A percentile compares a stretch with the other conserved stretches of the same genome.
These are phyloP conservation scores for Drosophila formosana DNA, from an alignment of 2,888 invertebrate species.

Conservation along the genomic window DNA sequence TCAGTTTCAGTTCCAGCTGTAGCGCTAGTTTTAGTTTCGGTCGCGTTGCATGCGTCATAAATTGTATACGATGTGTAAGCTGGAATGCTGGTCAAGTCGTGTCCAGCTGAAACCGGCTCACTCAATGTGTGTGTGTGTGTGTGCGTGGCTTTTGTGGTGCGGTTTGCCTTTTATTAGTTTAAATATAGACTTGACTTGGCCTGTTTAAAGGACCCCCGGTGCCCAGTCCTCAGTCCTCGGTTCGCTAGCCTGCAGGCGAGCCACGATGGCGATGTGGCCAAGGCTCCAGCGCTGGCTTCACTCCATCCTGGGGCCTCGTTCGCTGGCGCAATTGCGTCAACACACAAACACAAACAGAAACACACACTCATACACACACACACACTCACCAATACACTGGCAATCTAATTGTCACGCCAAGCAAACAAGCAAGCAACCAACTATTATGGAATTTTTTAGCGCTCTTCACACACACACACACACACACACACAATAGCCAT, in stretches of 20 bases:
- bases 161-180: constrained; percentile 77
- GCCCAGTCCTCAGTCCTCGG: constrained; percentile 20
- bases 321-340: constrained; percentile 77
- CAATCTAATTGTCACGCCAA: constrained; percentile 79
- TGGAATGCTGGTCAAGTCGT: constrained; percentile 35
- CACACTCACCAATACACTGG: constrained; percentile 27
- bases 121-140: constrained; percentile 15
- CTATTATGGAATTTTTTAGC: constrained; percentile 77
- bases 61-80: constrained; percentile 31
- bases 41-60: constrained; percentile 55
- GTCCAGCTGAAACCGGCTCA: constrained; percentile 9
- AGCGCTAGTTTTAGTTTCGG: constrained; percentile 25
- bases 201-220: constrained; percentile 45
- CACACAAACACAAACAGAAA: constrained; percentile 45
- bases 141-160: constrained; percentile 24
- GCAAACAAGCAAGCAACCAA: constrained; percentile 64
- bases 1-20: constrained; percentile 1
- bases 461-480: constrained; percentile 11
- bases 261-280: constrained; percentile 28
- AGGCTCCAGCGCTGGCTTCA: constrained; percentile 39
- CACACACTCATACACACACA: constrained; percentile 19
- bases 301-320: constrained; percentile 43
- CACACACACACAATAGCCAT: not conserved
- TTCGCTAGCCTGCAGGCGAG: constrained; percentile 18
- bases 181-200: constrained; percentile 73